Percentiles rank a stretch among this genome's conserved stretches.
These are phyloP conservation scores for Pseudolaguvia tuberculata DNA, from an alignment of 2,113 vertebrate genomes.

Conservation along the genomic window DNA sequence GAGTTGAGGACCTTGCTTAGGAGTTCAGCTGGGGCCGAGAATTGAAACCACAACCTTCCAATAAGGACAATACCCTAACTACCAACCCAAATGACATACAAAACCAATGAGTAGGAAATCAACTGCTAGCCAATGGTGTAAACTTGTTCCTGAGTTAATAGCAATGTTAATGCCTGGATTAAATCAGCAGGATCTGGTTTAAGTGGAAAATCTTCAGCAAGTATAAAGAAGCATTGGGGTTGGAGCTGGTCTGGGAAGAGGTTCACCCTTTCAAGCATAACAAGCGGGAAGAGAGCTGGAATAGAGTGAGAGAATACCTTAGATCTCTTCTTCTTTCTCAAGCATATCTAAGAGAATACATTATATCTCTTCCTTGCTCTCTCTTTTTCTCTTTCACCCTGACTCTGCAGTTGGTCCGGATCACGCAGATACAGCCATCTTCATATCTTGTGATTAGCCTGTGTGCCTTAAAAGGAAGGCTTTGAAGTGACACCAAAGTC, in stretches of 20 bases:
- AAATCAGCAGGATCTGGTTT: slow-evolving; percentile 53
- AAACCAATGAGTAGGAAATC: not conserved
- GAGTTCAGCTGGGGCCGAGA: too few species aligned
- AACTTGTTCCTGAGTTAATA: slow-evolving; percentile 37
- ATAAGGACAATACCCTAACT: too few species aligned
- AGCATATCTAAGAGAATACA: slow-evolving; percentile 67
- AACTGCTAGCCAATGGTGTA: not conserved
- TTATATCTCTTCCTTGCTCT: slow-evolving; percentile 59
- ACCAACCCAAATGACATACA: not conserved
- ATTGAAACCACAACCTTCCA: too few species aligned
- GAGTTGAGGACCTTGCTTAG: too few species aligned
- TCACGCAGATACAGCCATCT: slow-evolving; percentile 65
- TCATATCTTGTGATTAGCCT: slow-evolving; percentile 71
- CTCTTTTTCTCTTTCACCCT: slow-evolving; percentile 59
- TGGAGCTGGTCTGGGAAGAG: too few species aligned
- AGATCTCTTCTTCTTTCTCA: slow-evolving; percentile 64
- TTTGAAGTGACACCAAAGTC: slow-evolving; percentile 79
- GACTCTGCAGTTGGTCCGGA: slow-evolving; percentile 68
- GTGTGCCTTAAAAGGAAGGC: slow-evolving; percentile 68
- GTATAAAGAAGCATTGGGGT: slow-evolving; percentile 59
- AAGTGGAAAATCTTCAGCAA: slow-evolving; percentile 57
- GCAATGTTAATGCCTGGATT: slow-evolving; percentile 27
- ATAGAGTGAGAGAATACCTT: slow-evolving; percentile 63
- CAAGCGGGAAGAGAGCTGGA: slow-evolving; percentile 61
- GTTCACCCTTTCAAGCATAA: slow-evolving; percentile 64